Conservation (phyloP, 2,797 vertebrate species). For the Heteromormyrus szaboi region DNA sequence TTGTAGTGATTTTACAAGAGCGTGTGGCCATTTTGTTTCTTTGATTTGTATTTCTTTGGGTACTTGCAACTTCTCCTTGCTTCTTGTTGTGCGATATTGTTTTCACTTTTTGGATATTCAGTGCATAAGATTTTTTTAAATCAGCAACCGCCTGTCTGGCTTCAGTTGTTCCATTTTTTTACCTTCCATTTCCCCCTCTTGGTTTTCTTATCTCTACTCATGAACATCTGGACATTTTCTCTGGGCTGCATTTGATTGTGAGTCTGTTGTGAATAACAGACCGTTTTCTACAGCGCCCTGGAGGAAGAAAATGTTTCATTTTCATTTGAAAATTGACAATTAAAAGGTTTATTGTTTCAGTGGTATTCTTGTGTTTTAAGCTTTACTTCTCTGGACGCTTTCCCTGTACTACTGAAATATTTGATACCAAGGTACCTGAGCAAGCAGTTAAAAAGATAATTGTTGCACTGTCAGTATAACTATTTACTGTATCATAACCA, state of each 20-base stretch:
- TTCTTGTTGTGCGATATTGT: background rate
- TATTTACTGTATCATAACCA: background rate
- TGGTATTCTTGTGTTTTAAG: background rate
- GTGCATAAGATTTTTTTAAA: constrained; percentile 19
- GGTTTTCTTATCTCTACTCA: background rate
- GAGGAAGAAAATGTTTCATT: constrained; percentile 37
- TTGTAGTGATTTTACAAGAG: constrained; percentile 10
- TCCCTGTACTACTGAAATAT: background rate
- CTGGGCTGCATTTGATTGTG: constrained; percentile 18
- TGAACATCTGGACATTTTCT: background rate
- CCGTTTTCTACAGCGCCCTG: constrained; percentile 26
- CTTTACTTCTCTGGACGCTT: background rate
- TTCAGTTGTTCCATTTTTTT: constrained; percentile 17
- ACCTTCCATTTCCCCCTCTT: background rate
- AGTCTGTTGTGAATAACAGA: constrained; percentile 28
- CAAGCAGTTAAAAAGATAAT: background rate
- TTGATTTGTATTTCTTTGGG: constrained; percentile 26
- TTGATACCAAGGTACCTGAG: background rate
- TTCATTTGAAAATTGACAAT: constrained; percentile 49
- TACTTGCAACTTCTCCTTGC: background rate
- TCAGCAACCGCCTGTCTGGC: constrained; percentile 33
- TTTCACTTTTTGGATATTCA: background rate
- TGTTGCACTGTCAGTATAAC: background rate
- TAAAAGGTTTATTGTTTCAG: constrained; percentile 50
- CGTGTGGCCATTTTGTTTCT: constrained; percentile 15